Conservation (phyloP, 2,888 invertebrate species). For the Drosophila robusta region DNA sequence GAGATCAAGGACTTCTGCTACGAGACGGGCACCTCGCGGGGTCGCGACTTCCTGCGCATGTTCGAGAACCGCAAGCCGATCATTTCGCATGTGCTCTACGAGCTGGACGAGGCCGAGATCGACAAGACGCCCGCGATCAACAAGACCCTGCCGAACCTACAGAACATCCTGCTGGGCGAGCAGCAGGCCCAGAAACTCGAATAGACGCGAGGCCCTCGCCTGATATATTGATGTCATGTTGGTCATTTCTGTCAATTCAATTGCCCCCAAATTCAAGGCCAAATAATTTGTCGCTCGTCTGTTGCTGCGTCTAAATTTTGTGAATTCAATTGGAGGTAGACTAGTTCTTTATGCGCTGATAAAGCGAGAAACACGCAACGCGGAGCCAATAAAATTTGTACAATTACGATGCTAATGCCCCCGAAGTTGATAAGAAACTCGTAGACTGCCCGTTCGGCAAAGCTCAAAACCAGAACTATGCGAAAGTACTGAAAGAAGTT, state of each 20-base stretch:
- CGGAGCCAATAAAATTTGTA: constrained; percentile 3
- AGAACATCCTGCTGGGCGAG: constrained; percentile 24
- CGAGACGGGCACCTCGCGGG: constrained; percentile 14
- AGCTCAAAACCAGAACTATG: neutral
- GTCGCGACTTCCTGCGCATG: constrained; percentile 32
- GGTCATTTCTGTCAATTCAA: neutral
- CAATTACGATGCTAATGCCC: constrained; percentile 6
- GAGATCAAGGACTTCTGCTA: constrained; percentile 34
- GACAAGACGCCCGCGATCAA: neutral
- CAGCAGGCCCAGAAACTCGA: fast-evolving
- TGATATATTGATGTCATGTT: too few relatives aligned
- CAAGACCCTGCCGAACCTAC: neutral
- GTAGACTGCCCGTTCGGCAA: constrained; percentile 1
- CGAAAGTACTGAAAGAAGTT: neutral
- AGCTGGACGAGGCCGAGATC: constrained; percentile 31
- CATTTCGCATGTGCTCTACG: constrained; percentile 30
- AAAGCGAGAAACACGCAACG: neutral
- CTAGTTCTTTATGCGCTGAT: neutral
- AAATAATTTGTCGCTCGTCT: neutral
- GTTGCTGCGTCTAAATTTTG: neutral
- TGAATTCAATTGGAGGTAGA: neutral
- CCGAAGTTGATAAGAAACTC: constrained; percentile 19
- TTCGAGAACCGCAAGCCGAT: neutral
- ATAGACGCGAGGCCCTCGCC: neutral
- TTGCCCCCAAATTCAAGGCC: neutral